phyloP scores from a whole-genome alignment of 2,797 vertebrate species.

The Apodemus agrarius region DNA sequence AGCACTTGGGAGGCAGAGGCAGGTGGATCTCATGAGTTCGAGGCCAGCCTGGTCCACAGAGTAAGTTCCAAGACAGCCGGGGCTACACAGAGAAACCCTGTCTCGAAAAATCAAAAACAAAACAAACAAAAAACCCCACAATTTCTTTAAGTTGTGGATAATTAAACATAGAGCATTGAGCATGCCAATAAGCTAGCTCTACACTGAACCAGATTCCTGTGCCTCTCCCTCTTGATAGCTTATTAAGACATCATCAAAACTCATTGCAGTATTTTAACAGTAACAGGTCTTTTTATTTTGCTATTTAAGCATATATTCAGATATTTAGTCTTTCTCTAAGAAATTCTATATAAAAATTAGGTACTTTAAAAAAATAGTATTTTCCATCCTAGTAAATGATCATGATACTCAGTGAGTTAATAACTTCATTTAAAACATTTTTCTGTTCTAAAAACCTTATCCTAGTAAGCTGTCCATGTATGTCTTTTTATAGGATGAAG shows the following conservation, averaged over 20 bases:
- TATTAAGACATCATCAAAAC: background rate
- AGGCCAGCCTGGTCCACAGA: too few species aligned
- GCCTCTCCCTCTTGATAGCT: background rate
- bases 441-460: conserved; percentile 12
- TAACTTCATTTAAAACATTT: background rate
- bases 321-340: conserved; percentile 34
- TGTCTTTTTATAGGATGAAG: background rate
- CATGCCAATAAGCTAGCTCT: background rate
- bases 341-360: conserved; percentile 31
- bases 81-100: too few species aligned
- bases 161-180: background rate
- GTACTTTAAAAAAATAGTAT: background rate
- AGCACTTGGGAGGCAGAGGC: too few species aligned
- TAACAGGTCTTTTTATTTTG: background rate
- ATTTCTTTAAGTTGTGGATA: background rate
- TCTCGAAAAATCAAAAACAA: too few species aligned
- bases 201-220: background rate
- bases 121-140: too few species aligned
- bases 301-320: conserved; percentile 35
- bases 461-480: background rate
- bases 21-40: too few species aligned
- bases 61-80: too few species aligned
- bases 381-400: background rate
- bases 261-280: conserved; percentile 22
- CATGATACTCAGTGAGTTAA: background rate